Evolutionary conservation across 2,113 vertebrate species (phyloP), one percentile per base, ranked within the genome.

Genomic region (Chloroceryle aenea): DNA sequence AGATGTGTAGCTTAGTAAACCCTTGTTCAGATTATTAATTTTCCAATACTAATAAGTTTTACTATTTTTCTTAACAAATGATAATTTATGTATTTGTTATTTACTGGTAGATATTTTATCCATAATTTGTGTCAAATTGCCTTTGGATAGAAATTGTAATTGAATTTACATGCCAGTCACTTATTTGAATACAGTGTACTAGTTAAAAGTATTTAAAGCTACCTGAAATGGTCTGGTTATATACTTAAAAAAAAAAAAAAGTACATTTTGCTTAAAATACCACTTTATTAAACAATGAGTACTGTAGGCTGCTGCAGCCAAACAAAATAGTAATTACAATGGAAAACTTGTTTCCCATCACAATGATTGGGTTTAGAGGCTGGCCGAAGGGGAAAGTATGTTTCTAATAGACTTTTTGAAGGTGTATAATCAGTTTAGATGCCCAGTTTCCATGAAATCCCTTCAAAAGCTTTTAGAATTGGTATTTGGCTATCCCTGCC

Each of bases 331-430:
- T 93, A 93, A 95, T 84, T 84, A 26, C n/a, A 85, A 15, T 27
- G 61, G 27, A 68, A 87, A 87, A 34, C 43, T 82, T 85, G 40
- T 91, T 91, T 94, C 29, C 58, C 61, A 75, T 48, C 36, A 69
- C 19, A 84, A 21, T 53, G 80, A 85, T 32, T 71, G n/a, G 34
- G 48, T 23, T 92, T 78, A 67, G 69, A 95, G 14, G 34, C 52
- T 92, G 40, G 14, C 62, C 84, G 53, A 87, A 94, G 61, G 43
- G 52, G 34, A 81, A 92, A 95, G 81, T 94, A 79, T 63, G 43
- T 82, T 95, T 91, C 84, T 95, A 95, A 95, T 58, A 73, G 43
- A 84, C 91, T 95, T 96, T 96, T 94, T 78, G 55, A 82, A 90
- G 73, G 53, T 96, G 27, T 86, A 22, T 93, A 94, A 90, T 90